These are phyloP conservation scores for Octopus sinensis DNA, from an alignment of 1,140 invertebrate genomes.

Conservation along the genomic window DNA sequence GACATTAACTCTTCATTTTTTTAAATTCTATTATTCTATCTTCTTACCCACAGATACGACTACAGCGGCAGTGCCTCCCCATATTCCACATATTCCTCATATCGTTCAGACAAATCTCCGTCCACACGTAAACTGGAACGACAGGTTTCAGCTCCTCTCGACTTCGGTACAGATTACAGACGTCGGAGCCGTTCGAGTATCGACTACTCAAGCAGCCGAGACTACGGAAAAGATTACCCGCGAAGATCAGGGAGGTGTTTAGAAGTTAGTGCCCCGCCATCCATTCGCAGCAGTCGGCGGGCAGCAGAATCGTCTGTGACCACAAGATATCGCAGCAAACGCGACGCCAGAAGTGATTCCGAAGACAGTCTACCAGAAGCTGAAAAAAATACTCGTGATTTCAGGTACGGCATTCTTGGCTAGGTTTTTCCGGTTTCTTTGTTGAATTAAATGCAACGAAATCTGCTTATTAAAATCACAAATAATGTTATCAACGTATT, in stretches of 20 bases:
- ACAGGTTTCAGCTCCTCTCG: constrained; percentile 22
- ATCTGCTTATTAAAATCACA: no score
- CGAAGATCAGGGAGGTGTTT: background rate
- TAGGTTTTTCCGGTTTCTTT: no score
- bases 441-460: no score
- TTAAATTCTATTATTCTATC: background rate
- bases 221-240: constrained; percentile 11
- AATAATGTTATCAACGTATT: no score
- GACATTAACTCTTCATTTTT: constrained; percentile 26
- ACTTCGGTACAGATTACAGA: constrained; percentile 26
- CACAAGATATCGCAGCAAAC: constrained; percentile 19
- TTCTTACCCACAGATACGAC: constrained; percentile 36
- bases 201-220: constrained; percentile 18
- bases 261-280: constrained; percentile 2
- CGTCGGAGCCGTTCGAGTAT: constrained; percentile 23
- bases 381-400: constrained; percentile 36
- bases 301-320: constrained; percentile 24
- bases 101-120: constrained; percentile 40
- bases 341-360: constrained; percentile 34
- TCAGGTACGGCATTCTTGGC: constrained; percentile 13
- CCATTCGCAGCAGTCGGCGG: constrained; percentile 25
- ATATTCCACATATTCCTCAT: constrained; percentile 43
- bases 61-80: constrained; percentile 49
- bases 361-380: constrained; percentile 50
- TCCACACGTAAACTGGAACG: constrained; percentile 34